Base-by-base conservation (phyloP, 2,888 invertebrate species). In the Pheosia tremula region DNA sequence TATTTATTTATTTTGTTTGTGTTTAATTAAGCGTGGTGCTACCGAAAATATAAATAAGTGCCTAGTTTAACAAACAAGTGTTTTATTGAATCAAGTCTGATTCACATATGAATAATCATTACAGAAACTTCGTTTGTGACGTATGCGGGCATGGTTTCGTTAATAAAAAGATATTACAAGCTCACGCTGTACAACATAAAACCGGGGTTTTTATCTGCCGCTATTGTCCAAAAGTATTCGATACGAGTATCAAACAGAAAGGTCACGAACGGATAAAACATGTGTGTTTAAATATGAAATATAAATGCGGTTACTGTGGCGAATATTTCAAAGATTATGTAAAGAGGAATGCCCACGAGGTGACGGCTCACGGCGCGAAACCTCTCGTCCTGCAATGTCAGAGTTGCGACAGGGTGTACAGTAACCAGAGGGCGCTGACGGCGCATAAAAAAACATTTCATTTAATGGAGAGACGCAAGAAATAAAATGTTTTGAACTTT, bases 341-440 rank as follows among this genome's bases (percentile, higher is more conserved):
- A 0, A 88, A 88, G 75, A 91, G 90, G 59, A 83, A 87, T 13
- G 81, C 81, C 0, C 92, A 93, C 13, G 87, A 88, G 62, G 86
- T 84, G 0, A 83, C 82, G 41, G 57, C 79, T 2, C 92, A 93
- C 24, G 91, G 91, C 0, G 86, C 87, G 0, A 88, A 87, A 58
- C 86, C 89, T 2, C 70, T 87, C 0, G 84, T 89, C 0, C 78
- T 93, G 7, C 82, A 83, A 5, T 95, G 94, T 60, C 84, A 87
- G 13, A 89, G 93, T 0, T 95, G 94, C 64, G 88, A 88, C 0
- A 92, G 88, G 64, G 84, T 81, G 0, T 95, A 94, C 68, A 87
- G 88, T 45, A 94, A 94, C 62, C 93, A 94, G 50, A 87, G 93
- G 38, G 82, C 94, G 8, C 75, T 95, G 24, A 91, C 89, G 5